Conservation (phyloP, 2,888 invertebrate genomes). For the Tachina grossa region DNA sequence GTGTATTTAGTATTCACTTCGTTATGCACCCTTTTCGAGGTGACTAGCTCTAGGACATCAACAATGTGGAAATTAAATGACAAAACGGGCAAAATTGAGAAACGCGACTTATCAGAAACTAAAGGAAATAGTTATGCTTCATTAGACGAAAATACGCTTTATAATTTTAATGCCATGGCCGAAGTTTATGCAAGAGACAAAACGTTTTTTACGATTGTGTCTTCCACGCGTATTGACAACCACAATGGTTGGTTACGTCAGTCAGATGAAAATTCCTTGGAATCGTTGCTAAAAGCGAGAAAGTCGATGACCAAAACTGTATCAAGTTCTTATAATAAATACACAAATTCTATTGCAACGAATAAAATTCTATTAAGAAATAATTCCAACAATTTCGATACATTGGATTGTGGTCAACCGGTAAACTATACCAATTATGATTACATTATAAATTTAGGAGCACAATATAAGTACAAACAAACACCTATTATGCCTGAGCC, state of each 20-base stretch:
- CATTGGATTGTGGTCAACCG: slow-evolving; percentile 91
- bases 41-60: slow-evolving; percentile 91
- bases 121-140: background rate
- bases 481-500: slow-evolving; percentile 92
- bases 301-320: slow-evolving; percentile 7
- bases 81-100: slow-evolving; percentile 89
- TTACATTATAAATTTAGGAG: slow-evolving; percentile 92
- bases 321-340: slow-evolving; percentile 11
- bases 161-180: slow-evolving; percentile 64
- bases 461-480: slow-evolving; percentile 87
- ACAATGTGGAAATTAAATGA: slow-evolving; percentile 92
- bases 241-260: slow-evolving; percentile 68
- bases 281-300: slow-evolving; percentile 44
- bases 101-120: slow-evolving; percentile 11
- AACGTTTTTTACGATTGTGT: slow-evolving; percentile 89
- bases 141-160: slow-evolving; percentile 50
- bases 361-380: slow-evolving; percentile 34
- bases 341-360: background rate
- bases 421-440: slow-evolving; percentile 95
- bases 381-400: slow-evolving; percentile 80
- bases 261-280: slow-evolving; percentile 68
- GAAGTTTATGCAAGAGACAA: slow-evolving; percentile 84
- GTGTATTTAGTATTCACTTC: slow-evolving; percentile 74
- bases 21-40: slow-evolving; percentile 79
- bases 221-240: slow-evolving; percentile 83